Conservation (phyloP, 1,140 invertebrate genomes). For the Drosophila micromelanica region DNA sequence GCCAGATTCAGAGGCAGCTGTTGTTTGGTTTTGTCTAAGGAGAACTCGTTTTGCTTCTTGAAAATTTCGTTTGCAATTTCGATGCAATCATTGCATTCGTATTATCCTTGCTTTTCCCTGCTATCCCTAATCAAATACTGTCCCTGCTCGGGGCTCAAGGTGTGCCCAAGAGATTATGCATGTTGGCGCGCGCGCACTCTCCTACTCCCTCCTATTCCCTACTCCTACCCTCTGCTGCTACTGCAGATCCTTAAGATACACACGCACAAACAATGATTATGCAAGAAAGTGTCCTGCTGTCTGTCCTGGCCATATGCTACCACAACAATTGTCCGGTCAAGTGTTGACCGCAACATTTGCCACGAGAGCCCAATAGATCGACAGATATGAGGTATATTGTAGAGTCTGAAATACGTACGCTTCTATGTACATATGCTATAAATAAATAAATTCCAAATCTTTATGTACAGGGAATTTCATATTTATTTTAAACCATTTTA, state of each 20-base stretch:
- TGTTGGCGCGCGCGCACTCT: constrained; percentile 41
- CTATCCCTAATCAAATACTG: constrained; percentile 53
- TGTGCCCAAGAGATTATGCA: constrained; percentile 68
- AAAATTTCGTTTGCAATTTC: constrained; percentile 52
- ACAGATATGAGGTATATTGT: background rate
- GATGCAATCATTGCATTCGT: constrained; percentile 44
- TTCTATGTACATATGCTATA: background rate
- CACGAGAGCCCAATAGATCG: constrained; percentile 4
- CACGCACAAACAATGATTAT: constrained; percentile 46
- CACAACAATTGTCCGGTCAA: constrained; percentile 48
- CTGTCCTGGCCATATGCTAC: constrained; percentile 39
- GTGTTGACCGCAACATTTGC: constrained; percentile 47
- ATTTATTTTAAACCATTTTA: no score
- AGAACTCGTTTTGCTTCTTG: constrained; percentile 22
- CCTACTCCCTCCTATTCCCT: background rate
- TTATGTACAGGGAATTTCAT: no score
- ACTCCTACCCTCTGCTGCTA: constrained; percentile 9
- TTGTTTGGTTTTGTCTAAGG: constrained; percentile 23
- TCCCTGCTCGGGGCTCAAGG: constrained; percentile 41
- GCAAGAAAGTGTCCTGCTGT: constrained; percentile 36
- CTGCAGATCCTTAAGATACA: constrained; percentile 49
- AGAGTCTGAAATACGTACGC: background rate
- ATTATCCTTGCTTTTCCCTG: constrained; percentile 1
- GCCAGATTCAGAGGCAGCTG: constrained; percentile 42
- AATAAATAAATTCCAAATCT: no score